A percentile compares a stretch with the other conserved stretches of the same genome.
phyloP scores from a whole-genome alignment of 2,797 vertebrate species.

The Urocyon cinereoargenteus region DNA sequence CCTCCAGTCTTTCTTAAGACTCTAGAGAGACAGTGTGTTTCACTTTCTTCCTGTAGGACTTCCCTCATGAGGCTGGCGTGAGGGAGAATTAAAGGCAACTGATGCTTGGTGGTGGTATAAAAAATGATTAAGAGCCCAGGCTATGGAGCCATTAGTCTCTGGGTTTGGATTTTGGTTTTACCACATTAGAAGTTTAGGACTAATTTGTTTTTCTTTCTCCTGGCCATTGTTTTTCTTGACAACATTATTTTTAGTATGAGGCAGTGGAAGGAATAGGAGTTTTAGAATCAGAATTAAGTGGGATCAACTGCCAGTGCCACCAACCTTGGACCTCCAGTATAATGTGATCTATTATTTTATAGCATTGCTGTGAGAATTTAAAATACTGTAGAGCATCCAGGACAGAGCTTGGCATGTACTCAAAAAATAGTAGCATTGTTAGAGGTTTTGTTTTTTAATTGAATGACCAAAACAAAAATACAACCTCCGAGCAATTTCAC shows the following conservation, averaged over 20 bases:
- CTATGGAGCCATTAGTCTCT: background rate
- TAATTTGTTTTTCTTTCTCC: background rate
- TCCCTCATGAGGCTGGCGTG: background rate
- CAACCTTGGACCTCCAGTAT: background rate
- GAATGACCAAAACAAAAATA: conserved; percentile 55
- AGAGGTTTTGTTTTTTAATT: conserved; percentile 39
- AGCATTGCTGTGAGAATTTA: conserved; percentile 44
- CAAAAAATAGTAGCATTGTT: conserved; percentile 37
- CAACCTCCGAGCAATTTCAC: conserved; percentile 62
- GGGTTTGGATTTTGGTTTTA: conserved; percentile 36
- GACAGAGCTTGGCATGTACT: background rate
- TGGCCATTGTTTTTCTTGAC: background rate
- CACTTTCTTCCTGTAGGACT: background rate
- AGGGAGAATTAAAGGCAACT: background rate
- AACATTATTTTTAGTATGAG: background rate
- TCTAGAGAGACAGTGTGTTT: background rate
- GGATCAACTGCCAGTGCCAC: background rate
- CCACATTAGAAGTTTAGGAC: background rate
- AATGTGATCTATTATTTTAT: conserved; percentile 30
- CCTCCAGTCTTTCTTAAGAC: background rate
- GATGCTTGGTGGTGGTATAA: background rate
- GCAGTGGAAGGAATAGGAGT: background rate
- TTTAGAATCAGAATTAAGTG: background rate
- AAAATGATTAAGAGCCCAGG: background rate
- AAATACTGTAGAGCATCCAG: conserved; percentile 36